These are phyloP conservation scores for Bedellia somnulentella DNA, from an alignment of 2,888 invertebrate genomes.

Conservation along the genomic window DNA sequence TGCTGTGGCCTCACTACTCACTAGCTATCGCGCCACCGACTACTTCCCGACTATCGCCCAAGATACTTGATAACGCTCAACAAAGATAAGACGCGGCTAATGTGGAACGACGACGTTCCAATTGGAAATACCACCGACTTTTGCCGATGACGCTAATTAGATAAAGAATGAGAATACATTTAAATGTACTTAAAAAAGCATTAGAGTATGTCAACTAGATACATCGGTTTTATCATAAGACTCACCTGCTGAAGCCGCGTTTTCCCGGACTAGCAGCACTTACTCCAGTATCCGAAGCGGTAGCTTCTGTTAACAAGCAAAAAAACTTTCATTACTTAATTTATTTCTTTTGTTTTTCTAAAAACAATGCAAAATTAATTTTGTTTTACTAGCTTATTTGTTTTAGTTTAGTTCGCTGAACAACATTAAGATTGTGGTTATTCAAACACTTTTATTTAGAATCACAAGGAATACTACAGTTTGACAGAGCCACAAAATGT, in stretches of 20 bases:
- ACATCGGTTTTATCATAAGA: no score
- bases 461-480: no score
- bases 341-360: no score
- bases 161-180: background rate
- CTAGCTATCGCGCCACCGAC: background rate
- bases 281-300: constrained; percentile 63
- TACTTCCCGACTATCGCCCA: constrained; percentile 6
- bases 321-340: no score
- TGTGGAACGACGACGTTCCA: constrained; percentile 14
- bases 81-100: constrained; percentile 40
- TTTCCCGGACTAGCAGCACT: constrained; percentile 81
- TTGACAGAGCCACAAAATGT: no score
- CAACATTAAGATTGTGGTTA: no score
- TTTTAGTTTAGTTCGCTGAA: no score
- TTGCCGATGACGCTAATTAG: background rate
- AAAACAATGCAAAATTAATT: no score
- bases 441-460: no score
- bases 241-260: constrained; percentile 84
- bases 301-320: constrained; percentile 62
- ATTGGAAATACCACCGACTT: constrained; percentile 5
- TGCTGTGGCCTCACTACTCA: background rate
- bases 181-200: no score
- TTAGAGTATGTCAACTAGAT: no score
- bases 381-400: no score
- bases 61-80: constrained; percentile 25